These are phyloP conservation scores for Spea hammondii DNA, from an alignment of 2,797 vertebrate genomes.

Conservation along the genomic window DNA sequence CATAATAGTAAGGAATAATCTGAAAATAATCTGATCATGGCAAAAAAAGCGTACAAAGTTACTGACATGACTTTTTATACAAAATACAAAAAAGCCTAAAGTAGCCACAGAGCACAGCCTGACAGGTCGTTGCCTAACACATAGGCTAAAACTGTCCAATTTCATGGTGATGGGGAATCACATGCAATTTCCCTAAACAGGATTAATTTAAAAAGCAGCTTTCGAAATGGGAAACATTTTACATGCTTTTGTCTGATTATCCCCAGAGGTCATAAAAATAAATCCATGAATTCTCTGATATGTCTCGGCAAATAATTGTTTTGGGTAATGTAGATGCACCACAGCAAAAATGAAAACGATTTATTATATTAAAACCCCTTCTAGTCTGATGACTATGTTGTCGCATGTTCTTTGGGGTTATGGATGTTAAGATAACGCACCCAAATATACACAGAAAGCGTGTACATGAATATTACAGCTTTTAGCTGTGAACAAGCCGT, in stretches of 20 bases:
- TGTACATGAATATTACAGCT: background rate
- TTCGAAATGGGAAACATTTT: slow-evolving; percentile 35
- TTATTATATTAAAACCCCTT: slow-evolving; percentile 20
- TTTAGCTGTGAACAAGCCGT: slow-evolving; percentile 28
- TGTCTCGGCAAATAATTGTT: slow-evolving; percentile 30
- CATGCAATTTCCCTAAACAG: background rate
- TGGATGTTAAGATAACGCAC: slow-evolving; percentile 19
- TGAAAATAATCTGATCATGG: no score
- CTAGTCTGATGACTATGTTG: background rate
- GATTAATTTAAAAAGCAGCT: slow-evolving; percentile 38
- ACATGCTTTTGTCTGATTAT: slow-evolving; percentile 38
- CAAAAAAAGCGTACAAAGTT: no score
- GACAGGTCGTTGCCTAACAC: slow-evolving; percentile 3
- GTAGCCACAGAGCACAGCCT: slow-evolving; percentile 5
- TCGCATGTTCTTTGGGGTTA: background rate
- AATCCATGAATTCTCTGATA: slow-evolving; percentile 25
- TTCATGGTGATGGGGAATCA: background rate
- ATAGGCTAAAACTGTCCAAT: slow-evolving; percentile 13
- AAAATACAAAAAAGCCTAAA: background rate
- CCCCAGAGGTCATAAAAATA: slow-evolving; percentile 38
- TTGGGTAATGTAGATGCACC: slow-evolving; percentile 5
- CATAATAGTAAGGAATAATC: no score
- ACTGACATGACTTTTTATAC: no score
- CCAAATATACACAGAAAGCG: slow-evolving; percentile 14
- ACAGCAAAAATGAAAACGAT: slow-evolving; percentile 17